Evolutionary conservation across 2,113 vertebrate genomes (phyloP), one percentile per base, ranked within the genome.

Genomic region (Bettongia penicillata): DNA sequence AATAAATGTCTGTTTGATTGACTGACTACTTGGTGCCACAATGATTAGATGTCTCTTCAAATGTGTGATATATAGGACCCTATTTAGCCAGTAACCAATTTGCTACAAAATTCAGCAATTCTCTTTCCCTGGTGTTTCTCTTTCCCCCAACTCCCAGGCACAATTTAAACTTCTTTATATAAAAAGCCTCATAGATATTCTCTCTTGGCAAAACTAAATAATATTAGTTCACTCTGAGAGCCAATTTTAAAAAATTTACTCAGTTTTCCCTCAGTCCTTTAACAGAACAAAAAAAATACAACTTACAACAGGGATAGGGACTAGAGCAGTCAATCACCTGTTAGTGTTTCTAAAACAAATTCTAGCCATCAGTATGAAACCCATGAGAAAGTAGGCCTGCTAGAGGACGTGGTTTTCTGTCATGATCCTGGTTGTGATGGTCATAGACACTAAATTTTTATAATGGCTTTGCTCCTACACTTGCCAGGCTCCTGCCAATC

Each of bases 41-140:
- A 1, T 89, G 77, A 95, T 91, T 52, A 94, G 7, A 8, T 93
- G 25, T 93, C 77, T 48, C 25, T n/a, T 52, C 93, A 92, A 90
- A 2, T 50, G 57, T 51, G 96, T 51, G 94, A 90, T 92, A 89
- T 22, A 77, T 0, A 22, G 49, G 95, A 51, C 95, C 93, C 91
- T 92, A 53, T 89, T 89, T 94, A 91, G 93, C 47, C 51, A 49
- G 51, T 92, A 95, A 31, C 11, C 90, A 94, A 50, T 77, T 96
- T 94, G 43, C 24, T 51, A 89, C 52, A 97, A 53, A 98, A 96
- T 50, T 94, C 51, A 94, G 43, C n/a, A 50, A 12, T 91, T 51
- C 92, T 96, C 95, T 77, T 94, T 93, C 24, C 51, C 47, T 93
- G 84, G 3, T 22, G n/a, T 8, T 95, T 96, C 68, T 53, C 93